phyloP scores from a whole-genome alignment of 2,797 vertebrate genomes.

The Diglossa cyanea region DNA sequence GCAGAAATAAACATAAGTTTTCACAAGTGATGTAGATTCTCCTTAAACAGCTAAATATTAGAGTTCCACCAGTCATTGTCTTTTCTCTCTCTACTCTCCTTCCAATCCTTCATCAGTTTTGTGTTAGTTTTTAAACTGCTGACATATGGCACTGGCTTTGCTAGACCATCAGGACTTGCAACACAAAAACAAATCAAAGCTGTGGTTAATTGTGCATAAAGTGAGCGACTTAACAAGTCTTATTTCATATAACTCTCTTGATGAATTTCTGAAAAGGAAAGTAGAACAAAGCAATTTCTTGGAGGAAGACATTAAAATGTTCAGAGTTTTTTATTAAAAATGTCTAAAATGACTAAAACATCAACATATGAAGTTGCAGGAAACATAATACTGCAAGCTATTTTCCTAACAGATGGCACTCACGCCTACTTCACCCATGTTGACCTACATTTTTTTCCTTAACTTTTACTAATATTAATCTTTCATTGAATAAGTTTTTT shows the following conservation, averaged over 20 bases:
- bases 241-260: not conserved
- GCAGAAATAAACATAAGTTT: conserved; percentile 36
- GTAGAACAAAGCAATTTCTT: not conserved
- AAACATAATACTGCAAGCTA: not conserved
- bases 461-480: not conserved
- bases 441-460: not conserved
- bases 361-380: not conserved
- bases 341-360: not conserved
- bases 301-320: not conserved
- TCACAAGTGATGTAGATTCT: not conserved
- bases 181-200: not conserved
- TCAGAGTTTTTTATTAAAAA: not conserved
- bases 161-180: not conserved
- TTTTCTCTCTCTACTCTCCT: not conserved
- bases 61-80: not conserved
- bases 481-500: not conserved
- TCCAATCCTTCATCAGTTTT: not conserved
- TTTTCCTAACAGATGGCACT: conserved; percentile 26
- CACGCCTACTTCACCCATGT: not conserved
- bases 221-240: not conserved
- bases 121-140: not conserved
- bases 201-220: not conserved
- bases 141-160: not conserved
- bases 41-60: not conserved
- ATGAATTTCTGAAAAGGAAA: not conserved